These are phyloP conservation scores for Eulemur coronatus DNA, from an alignment of 2,797 vertebrate genomes.

Conservation along the genomic window DNA sequence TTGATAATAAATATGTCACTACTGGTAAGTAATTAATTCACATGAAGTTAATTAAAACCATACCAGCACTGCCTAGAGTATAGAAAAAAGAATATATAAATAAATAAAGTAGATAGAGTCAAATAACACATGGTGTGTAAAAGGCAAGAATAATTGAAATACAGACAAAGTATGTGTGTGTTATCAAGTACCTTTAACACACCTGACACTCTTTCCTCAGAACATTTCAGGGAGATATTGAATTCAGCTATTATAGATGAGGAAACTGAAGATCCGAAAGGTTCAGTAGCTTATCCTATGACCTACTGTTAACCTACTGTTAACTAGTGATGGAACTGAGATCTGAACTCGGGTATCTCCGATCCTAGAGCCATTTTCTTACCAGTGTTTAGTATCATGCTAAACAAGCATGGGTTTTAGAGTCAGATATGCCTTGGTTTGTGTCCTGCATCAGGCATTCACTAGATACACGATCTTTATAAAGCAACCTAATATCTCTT, in stretches of 20 bases:
- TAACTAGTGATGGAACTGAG: not conserved
- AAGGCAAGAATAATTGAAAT: not conserved
- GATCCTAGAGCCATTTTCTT: not conserved
- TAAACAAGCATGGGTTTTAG: not conserved
- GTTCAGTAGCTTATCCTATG: not conserved
- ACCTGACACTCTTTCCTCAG: not conserved
- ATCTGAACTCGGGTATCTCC: not conserved
- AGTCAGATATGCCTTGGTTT: not conserved
- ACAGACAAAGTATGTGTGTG: not conserved
- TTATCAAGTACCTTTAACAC: not conserved
- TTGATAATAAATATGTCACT: constrained; percentile 77
- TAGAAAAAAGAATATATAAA: constrained; percentile 48
- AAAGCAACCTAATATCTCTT: not conserved
- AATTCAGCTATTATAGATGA: not conserved
- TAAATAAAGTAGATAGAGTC: constrained; percentile 25
- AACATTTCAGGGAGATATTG: not conserved
- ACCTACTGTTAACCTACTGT: not conserved
- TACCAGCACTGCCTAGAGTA: not conserved
- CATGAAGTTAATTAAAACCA: constrained; percentile 63
- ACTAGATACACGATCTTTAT: not conserved
- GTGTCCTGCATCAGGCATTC: not conserved
- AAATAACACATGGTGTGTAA: not conserved
- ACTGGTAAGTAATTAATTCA: constrained; percentile 72
- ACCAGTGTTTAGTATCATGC: not conserved
- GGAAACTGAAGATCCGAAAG: not conserved